Evolutionary conservation across 2,888 invertebrate species (phyloP).

Genomic region (Clepsis dumicolana): DNA sequence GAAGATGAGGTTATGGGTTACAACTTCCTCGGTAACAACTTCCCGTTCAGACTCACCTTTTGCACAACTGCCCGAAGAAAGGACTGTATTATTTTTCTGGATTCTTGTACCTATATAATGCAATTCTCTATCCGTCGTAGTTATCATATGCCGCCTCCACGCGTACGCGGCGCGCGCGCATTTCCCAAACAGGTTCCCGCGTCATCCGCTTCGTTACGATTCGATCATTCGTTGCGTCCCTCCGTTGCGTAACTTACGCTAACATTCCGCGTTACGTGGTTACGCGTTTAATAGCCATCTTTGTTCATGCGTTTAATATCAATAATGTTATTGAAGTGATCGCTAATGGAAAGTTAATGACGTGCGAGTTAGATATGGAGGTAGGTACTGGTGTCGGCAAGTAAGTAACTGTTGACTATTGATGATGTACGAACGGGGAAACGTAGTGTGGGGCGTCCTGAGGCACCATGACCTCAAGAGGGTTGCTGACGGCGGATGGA

Average conservation of each 20-base stretch:
- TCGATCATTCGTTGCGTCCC: constrained; percentile 39
- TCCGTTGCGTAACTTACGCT: constrained; percentile 31
- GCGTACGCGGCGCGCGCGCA: constrained; percentile 33
- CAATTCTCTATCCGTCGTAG: no score
- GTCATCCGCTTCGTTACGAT: constrained; percentile 50
- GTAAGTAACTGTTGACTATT: no score
- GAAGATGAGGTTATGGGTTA: no score
- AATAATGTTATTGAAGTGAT: constrained; percentile 1
- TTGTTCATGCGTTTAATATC: constrained; percentile 10
- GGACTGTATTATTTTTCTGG: no score
- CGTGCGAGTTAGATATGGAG: not conserved
- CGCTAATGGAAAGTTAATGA: not conserved
- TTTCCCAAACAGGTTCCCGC: constrained; percentile 53
- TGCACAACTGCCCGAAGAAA: no score
- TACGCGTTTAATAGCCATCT: constrained; percentile 18
- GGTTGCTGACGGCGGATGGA: no score
- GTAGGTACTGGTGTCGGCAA: not conserved
- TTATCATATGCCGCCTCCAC: constrained; percentile 26
- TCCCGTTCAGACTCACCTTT: no score
- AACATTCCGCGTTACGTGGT: constrained; percentile 31
- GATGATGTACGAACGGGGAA: no score
- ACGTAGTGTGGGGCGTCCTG: no score
- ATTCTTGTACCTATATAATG: no score
- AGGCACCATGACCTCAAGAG: no score
- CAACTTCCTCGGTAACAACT: no score